Evolutionary conservation across 2,113 vertebrate species (phyloP), one percentile per base, ranked within the genome.

Genomic region (Calypte anna): DNA sequence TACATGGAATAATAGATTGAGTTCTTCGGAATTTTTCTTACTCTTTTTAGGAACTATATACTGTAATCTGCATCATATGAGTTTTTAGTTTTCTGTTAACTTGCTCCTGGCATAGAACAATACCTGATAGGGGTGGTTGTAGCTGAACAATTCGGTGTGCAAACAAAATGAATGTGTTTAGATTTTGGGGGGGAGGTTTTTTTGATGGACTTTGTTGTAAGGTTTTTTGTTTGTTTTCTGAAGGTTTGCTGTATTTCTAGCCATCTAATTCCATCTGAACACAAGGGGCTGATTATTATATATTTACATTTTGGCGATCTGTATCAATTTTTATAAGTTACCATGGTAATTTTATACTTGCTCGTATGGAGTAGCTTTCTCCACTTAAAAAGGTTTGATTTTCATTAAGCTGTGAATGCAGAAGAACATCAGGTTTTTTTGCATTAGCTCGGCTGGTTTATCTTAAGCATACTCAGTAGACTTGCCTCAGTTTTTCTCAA

Each of bases 401-500:
- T 96, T 96, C 75, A 90, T 97, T 92, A 92, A 84, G 77, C 93
- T 96, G 36, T 64, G 61, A 91, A 88, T 69, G 73, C 93, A 58
- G 59, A 94, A 82, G 77, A 82, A 33, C 68, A 58, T 64, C 84
- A 85, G 73, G 40, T 50, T 91, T 90, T 94, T 93, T 88, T 30
- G 50, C 88, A 62, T 96, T 91, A 93, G 96, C 72, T 72, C 1
- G 67, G 10, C 82, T 63, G 95, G 94, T 91, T 94, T 91, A 92
- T 96, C 97, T 96, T 97, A 94, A 43, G 92, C 46, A 69, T 66
- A 78, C 97, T 95, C 85, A 12, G 94, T 58, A 93, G 96, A 92
- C 95, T 96, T 94, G 96, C 96, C 96, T 97, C 94, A 95, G 94
- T 96, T 97, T 97, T 97, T 96, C 96, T 93, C 94, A 93, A 97